Conservation (phyloP, 1,140 invertebrate species). For the Heliothis virescens region DNA sequence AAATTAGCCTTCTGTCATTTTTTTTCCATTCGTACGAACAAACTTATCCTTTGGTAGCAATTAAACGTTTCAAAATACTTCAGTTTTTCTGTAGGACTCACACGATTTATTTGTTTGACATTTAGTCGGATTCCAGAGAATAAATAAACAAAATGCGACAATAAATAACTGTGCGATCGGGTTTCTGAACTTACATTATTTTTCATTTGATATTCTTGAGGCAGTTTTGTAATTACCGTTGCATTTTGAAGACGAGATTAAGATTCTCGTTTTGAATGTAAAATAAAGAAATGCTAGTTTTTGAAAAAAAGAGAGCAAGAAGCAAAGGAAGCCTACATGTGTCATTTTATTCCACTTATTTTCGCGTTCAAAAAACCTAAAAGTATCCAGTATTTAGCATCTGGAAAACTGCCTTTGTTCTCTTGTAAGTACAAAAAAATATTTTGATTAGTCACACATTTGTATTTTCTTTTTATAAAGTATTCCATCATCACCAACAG, state of each 20-base stretch:
- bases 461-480: too few relatives aligned
- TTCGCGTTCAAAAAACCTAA: too few relatives aligned
- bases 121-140: slow-evolving; percentile 68
- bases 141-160: slow-evolving; percentile 63
- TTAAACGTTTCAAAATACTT: slow-evolving; percentile 60
- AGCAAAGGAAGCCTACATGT: too few relatives aligned
- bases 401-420: too few relatives aligned
- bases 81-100: slow-evolving; percentile 55
- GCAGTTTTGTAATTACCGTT: neutral
- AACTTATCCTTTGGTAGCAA: slow-evolving; percentile 52
- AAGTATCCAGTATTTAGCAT: too few relatives aligned
- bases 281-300: too few relatives aligned
- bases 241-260: neutral
- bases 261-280: neutral
- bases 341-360: too few relatives aligned
- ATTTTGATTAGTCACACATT: too few relatives aligned
- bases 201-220: slow-evolving; percentile 29
- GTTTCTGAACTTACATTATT: slow-evolving; percentile 44
- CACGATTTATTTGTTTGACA: slow-evolving; percentile 72
- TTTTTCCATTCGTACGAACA: slow-evolving; percentile 52
- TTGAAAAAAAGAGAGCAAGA: too few relatives aligned
- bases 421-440: too few relatives aligned
- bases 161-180: slow-evolving; percentile 59
- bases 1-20: neutral
- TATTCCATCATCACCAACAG: too few relatives aligned